Conservation (phyloP, 2,888 invertebrate genomes). For the Taphrorychus bicolor region DNA sequence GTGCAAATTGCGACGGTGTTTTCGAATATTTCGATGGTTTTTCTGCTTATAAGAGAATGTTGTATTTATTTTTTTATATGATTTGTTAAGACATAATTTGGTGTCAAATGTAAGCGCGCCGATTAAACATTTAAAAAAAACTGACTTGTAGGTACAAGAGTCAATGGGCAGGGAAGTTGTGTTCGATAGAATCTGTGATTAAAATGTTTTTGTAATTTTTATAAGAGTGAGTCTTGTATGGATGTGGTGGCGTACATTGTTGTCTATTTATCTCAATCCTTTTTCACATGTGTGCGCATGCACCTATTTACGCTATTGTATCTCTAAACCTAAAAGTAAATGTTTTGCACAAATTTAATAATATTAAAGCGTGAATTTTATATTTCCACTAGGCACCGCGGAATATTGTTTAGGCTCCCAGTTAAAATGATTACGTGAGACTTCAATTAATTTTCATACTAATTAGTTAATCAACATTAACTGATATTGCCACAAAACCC, state of each 20-base stretch:
- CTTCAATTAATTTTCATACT: too few relatives aligned
- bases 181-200: constrained; percentile 31
- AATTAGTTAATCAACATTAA: too few relatives aligned
- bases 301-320: too few relatives aligned
- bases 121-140: constrained; percentile 20
- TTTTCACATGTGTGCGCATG: neutral
- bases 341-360: too few relatives aligned
- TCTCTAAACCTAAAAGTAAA: too few relatives aligned
- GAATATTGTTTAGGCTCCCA: too few relatives aligned
- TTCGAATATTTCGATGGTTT: too few relatives aligned
- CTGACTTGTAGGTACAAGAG: neutral
- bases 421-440: too few relatives aligned
- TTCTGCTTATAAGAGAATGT: too few relatives aligned
- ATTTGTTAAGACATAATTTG: constrained; percentile 1
- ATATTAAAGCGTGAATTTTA: too few relatives aligned
- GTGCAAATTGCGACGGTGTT: too few relatives aligned
- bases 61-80: constrained; percentile 11
- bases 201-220: constrained; percentile 10
- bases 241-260: constrained; percentile 3
- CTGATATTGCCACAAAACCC: neutral
- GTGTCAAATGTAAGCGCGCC: neutral
- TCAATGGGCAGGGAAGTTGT: constrained; percentile 15
- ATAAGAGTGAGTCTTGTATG: neutral
- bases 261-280: neutral
- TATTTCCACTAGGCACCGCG: too few relatives aligned